Evolutionary conservation across 2,888 invertebrate species (phyloP).

Genomic region (Eulithis testata): DNA sequence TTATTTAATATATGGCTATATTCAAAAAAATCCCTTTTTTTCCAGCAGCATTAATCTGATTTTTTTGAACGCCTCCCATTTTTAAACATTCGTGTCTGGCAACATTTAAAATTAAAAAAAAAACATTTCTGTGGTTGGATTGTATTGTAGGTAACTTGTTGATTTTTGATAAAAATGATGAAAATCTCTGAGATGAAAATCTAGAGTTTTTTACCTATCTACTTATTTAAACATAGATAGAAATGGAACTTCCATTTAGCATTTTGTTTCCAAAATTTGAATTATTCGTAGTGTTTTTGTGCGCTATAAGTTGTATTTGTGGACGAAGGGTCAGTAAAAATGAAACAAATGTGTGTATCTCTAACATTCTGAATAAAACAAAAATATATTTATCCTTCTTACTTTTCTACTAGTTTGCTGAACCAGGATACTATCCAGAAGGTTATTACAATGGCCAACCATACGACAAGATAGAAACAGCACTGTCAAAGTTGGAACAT

Average conservation of each 20-base stretch:
- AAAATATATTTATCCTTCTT: conserved; percentile 19
- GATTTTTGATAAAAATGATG: conserved; percentile 48
- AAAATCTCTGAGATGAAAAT: conserved; percentile 17
- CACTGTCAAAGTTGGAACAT: conserved; percentile 55
- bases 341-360: conserved; percentile 18
- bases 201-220: conserved; percentile 5
- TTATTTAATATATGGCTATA: no score
- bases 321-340: conserved; percentile 60
- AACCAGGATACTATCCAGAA: conserved; percentile 60
- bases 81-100: background rate
- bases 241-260: conserved; percentile 49
- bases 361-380: background rate
- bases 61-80: no score
- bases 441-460: conserved; percentile 47
- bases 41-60: no score
- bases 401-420: conserved; percentile 55
- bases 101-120: conserved; percentile 10
- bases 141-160: conserved; percentile 51
- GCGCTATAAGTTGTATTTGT: conserved; percentile 48
- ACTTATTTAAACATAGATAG: conserved; percentile 32
- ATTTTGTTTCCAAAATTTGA: conserved; percentile 41
- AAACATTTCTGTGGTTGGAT: background rate
- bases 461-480: conserved; percentile 41
- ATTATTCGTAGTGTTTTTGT: conserved; percentile 49
- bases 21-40: no score